Percentiles rank a stretch among this genome's conserved stretches.
Evolutionary conservation across 2,888 invertebrate species (phyloP).

Genomic region (Hermaeophaga mercurialis): DNA sequence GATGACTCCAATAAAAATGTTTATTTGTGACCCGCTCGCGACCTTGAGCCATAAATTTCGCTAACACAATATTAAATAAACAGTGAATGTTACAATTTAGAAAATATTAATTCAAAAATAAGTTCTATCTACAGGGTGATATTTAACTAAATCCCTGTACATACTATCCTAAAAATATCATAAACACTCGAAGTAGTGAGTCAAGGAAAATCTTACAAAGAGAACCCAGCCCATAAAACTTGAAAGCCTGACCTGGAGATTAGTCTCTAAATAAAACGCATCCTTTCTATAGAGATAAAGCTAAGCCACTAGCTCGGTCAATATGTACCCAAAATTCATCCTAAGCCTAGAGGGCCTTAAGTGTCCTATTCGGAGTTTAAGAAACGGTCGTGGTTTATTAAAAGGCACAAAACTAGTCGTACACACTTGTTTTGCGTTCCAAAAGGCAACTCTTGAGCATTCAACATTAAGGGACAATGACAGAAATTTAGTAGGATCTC

Average conservation of each 20-base stretch:
- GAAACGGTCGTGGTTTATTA: neutral
- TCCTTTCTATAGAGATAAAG: constrained; percentile 9
- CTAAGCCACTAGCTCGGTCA: neutral
- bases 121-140: too few species aligned
- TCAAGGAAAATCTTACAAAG: neutral
- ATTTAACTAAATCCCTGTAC: too few species aligned
- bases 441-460: constrained; percentile 3
- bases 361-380: constrained; percentile 3
- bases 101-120: too few species aligned
- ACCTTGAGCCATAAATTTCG: too few species aligned
- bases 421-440: constrained; percentile 11
- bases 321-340: constrained; percentile 2
- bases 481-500: too few species aligned
- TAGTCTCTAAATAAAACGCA: constrained; percentile 19
- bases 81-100: too few species aligned
- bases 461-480: constrained; percentile 7
- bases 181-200: neutral
- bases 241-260: neutral
- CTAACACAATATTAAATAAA: too few species aligned
- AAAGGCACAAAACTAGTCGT: constrained; percentile 2
- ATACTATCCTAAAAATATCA: too few species aligned
- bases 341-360: neutral
- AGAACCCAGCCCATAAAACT: neutral
- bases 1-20: too few species aligned
- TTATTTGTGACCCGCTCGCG: too few species aligned